phyloP scores from a whole-genome alignment of 2,797 vertebrate genomes.

The Amblyraja radiata region DNA sequence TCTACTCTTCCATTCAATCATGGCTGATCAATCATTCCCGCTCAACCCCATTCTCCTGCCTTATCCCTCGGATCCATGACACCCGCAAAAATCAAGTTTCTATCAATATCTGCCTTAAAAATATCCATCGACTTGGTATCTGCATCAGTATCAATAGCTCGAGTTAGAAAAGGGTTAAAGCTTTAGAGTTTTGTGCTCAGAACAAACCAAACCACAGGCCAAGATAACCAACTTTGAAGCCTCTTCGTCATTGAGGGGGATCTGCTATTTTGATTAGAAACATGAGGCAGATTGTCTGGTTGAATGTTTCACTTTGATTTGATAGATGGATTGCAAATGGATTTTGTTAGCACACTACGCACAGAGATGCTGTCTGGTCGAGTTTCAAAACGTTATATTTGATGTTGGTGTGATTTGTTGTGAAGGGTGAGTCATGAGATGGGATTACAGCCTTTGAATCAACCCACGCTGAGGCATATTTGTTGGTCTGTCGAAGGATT shows the following conservation, averaged over 20 bases:
- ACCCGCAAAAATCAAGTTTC: no score
- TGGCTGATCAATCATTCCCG: no score
- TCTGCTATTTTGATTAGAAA: background rate
- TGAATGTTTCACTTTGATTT: background rate
- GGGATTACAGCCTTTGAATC: background rate
- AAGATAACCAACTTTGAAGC: no score
- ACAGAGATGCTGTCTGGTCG: no score
- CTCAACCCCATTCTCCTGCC: no score
- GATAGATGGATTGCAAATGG: background rate
- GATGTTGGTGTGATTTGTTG: no score
- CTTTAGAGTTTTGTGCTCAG: background rate
- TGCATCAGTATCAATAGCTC: background rate
- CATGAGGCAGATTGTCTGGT: background rate
- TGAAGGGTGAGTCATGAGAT: background rate
- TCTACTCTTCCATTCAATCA: no score
- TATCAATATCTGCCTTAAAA: no score
- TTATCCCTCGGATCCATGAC: no score
- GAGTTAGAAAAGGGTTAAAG: background rate
- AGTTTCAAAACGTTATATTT: background rate
- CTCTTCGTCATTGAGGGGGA: background rate
- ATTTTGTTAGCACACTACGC: background rate
- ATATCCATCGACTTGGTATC: no score
- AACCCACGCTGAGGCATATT: background rate
- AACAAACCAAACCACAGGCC: slow-evolving; percentile 3
- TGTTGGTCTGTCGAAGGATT: background rate